Percentiles rank a stretch among this genome's conserved stretches.
Conservation (phyloP, 2,797 vertebrate species). For the Vespertilio murinus region DNA sequence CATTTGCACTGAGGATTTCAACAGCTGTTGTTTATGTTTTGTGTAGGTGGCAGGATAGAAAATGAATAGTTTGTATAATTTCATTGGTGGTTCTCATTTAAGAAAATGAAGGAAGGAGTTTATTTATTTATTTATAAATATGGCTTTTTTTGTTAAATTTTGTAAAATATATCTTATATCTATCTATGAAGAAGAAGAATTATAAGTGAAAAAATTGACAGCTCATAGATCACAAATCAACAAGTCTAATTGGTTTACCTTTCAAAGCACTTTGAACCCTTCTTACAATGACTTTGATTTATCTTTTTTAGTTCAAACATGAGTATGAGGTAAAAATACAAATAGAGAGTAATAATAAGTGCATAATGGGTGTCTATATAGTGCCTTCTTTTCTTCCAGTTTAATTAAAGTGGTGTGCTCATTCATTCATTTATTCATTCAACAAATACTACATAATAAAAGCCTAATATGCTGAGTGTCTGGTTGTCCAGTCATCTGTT, state of each 20-base stretch:
- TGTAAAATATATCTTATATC: background rate
- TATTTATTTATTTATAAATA: slow-evolving; percentile 40
- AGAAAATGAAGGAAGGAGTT: slow-evolving; percentile 5
- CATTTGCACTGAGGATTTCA: slow-evolving; percentile 58
- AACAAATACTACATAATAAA: background rate
- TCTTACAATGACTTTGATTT: background rate
- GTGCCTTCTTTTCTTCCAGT: background rate
- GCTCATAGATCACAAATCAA: background rate
- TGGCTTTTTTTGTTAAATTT: slow-evolving; percentile 33
- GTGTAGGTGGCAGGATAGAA: slow-evolving; percentile 47
- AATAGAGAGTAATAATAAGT: background rate
- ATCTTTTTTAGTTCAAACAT: background rate
- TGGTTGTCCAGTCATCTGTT: too few species aligned
- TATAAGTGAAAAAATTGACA: background rate
- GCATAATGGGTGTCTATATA: background rate
- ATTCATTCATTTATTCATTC: slow-evolving; percentile 10
- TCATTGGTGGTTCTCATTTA: slow-evolving; percentile 26
- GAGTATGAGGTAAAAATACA: background rate
- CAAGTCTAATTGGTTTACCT: background rate
- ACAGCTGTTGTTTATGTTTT: slow-evolving; percentile 62
- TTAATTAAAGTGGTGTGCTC: background rate
- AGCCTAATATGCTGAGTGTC: too few species aligned
- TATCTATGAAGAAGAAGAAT: background rate
- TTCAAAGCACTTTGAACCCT: background rate
- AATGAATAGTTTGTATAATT: slow-evolving; percentile 50